These are phyloP conservation scores for Bombus picipes DNA, from an alignment of 1,140 invertebrate genomes.

Conservation along the genomic window DNA sequence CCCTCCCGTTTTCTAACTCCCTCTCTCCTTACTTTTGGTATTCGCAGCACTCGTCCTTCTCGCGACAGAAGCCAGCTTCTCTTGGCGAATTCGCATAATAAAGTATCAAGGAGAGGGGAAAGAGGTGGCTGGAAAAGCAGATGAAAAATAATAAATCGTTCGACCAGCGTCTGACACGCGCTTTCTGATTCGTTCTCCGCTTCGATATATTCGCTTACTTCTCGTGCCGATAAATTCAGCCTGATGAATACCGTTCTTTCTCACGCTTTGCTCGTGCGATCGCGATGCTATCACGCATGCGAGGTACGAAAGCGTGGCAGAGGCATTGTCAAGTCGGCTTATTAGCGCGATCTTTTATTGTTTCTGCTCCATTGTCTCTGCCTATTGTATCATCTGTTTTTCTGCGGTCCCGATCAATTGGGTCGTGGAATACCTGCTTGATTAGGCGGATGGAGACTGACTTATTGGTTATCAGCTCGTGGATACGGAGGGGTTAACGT, in stretches of 20 bases:
- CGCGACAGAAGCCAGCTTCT: neutral
- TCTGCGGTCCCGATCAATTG: neutral
- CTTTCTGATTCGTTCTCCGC: neutral
- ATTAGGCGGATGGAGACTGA: neutral
- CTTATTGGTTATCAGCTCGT: neutral
- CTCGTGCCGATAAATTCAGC: neutral
- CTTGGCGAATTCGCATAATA: conserved; percentile 24
- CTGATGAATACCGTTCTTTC: neutral
- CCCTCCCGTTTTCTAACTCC: neutral
- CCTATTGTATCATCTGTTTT: neutral
- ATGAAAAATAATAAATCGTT: conserved; percentile 67
- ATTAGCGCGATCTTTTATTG: neutral
- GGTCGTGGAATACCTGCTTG: neutral
- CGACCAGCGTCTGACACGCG: neutral
- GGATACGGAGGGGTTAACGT: neutral
- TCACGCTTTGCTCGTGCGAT: too few relatives aligned
- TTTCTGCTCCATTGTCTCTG: neutral
- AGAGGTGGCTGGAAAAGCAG: neutral
- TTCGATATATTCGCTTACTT: neutral
- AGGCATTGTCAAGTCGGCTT: neutral
- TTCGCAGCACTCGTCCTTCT: neutral
- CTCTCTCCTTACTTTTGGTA: neutral
- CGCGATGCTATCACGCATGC: too few relatives aligned
- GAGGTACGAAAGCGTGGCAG: neutral
- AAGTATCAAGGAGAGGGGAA: conserved; percentile 29